Evolutionary conservation across 2,888 invertebrate species (phyloP).

Genomic region (Metopia argyrocephala): DNA sequence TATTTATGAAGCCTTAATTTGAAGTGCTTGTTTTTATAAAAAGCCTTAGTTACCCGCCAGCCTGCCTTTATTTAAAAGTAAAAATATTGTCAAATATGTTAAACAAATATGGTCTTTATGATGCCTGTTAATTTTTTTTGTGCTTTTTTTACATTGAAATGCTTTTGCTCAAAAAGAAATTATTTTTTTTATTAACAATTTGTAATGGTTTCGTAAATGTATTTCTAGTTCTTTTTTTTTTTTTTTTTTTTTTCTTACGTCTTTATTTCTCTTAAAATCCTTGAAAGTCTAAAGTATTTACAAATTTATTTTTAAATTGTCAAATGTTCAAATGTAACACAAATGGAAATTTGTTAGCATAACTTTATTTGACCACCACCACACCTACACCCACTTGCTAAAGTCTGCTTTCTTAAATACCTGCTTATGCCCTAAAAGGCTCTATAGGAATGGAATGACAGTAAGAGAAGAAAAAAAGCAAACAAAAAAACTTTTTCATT

Average conservation of each 20-base stretch:
- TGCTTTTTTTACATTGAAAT: too few relatives aligned
- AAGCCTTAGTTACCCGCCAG: too few relatives aligned
- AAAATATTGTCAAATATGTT: background rate
- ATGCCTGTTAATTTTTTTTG: conserved; percentile 2
- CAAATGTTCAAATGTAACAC: conserved; percentile 3
- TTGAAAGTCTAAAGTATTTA: conserved; percentile 45
- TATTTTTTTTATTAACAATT: conserved; percentile 13
- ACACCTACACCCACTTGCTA: too few relatives aligned
- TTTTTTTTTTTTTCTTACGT: background rate
- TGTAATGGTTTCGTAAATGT: conserved; percentile 43
- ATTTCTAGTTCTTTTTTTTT: background rate
- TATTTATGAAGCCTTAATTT: conserved; percentile 54
- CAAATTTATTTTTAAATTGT: conserved; percentile 39
- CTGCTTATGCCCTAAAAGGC: background rate
- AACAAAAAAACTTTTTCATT: conserved; percentile 58
- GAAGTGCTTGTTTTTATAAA: conserved; percentile 4
- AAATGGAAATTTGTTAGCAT: conserved; percentile 14
- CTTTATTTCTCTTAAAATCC: conserved; percentile 15
- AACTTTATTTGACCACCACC: background rate
- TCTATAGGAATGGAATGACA: background rate
- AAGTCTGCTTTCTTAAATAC: background rate
- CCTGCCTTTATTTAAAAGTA: too few relatives aligned
- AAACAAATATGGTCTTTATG: conserved; percentile 47
- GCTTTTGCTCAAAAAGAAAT: background rate
- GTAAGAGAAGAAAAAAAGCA: too few relatives aligned